Conservation (phyloP, 2,797 vertebrate genomes). For the Pipistrellus pipistrellus region DNA sequence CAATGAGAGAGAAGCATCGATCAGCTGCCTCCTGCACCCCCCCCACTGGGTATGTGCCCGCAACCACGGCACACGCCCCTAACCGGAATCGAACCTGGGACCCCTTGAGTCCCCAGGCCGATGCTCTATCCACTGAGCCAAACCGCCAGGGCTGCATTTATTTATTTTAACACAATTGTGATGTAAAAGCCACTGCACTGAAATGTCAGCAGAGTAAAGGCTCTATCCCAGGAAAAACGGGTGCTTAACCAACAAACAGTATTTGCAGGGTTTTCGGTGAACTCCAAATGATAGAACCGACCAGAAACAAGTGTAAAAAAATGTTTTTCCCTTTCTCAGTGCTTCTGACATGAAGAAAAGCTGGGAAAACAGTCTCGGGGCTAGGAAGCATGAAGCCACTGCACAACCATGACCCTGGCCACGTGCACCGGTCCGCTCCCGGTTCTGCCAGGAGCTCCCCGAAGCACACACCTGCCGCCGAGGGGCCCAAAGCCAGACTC, state of each 20-base stretch:
- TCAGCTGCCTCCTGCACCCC: no score
- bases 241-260: neutral
- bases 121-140: no score
- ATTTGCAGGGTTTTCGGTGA: neutral
- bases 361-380: neutral
- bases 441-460: neutral
- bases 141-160: neutral
- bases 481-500: conserved; percentile 55
- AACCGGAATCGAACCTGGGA: no score
- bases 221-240: neutral
- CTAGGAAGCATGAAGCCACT: neutral
- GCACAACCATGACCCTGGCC: neutral
- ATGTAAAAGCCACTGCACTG: neutral
- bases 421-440: neutral
- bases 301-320: neutral
- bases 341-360: conserved; percentile 25
- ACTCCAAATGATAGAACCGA: conserved; percentile 41
- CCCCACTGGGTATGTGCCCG: no score
- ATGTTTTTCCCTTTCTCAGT: neutral
- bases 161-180: neutral
- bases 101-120: no score
- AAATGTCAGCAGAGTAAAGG: neutral
- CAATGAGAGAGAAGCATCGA: no score
- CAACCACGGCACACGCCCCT: no score
- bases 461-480: conserved; percentile 1